These are phyloP conservation scores for Matsumurasca onukii DNA, from an alignment of 1,140 invertebrate species.

Conservation along the genomic window DNA sequence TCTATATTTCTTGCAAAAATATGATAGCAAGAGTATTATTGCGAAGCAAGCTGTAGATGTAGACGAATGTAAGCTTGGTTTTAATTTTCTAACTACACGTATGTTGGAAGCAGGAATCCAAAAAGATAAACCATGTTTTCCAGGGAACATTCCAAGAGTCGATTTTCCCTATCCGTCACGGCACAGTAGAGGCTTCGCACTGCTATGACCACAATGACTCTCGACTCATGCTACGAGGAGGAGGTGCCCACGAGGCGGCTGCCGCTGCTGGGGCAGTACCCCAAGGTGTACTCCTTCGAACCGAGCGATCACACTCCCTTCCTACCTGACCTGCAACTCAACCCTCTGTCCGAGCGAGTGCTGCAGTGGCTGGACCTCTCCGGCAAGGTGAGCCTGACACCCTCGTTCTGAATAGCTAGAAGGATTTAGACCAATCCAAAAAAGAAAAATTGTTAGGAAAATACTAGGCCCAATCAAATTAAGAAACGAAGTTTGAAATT, in stretches of 20 bases:
- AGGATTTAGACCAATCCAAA: no score
- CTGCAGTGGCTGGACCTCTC: constrained; percentile 61
- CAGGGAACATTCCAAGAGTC: background rate
- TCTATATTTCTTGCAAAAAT: no score
- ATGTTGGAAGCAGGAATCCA: no score
- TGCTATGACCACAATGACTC: constrained; percentile 16
- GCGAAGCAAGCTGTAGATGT: no score
- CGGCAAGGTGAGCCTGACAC: constrained; percentile 43
- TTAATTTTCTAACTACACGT: no score
- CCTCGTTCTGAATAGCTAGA: no score
- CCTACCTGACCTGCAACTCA: constrained; percentile 20
- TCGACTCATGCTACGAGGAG: constrained; percentile 20
- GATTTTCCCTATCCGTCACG: background rate
- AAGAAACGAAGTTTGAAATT: no score
- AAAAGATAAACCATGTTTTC: background rate
- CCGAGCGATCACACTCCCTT: background rate
- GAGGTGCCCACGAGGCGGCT: background rate
- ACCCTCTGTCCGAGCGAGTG: constrained; percentile 56
- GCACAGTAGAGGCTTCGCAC: constrained; percentile 3
- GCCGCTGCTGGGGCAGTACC: constrained; percentile 12
- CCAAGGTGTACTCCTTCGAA: constrained; percentile 11
- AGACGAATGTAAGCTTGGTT: no score
- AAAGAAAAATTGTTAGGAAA: no score
- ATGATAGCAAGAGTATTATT: no score
- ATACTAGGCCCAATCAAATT: no score